Base-by-base conservation (phyloP, 1,140 invertebrate genomes). In the Dryas iulia region DNA sequence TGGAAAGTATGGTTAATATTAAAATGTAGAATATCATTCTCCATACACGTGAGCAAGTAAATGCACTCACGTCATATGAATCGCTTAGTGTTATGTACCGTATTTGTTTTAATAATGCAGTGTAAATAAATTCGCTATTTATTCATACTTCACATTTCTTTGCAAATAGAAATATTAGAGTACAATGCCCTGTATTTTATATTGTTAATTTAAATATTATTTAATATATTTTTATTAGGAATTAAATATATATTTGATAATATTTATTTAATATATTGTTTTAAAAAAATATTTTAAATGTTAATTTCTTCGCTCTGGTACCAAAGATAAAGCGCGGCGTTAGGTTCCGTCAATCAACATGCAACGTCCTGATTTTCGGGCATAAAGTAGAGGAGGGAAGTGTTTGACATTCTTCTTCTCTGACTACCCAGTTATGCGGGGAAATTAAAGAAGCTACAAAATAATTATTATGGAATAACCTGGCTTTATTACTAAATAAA, bases 51-150 rank as follows among this genome's bases (percentile, higher is more conserved):
- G 59, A 68, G 26, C 12, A 47, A 52, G 66, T 31, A 52, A 66
- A 57, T 25, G 52, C 47, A 26, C 58, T 11, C 23, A 30, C 66
- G 66, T 62, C 66, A 68, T 53, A 56, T 47, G 59, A 68, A 68
- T 68, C 56, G 23, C 14, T 68, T 68, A 61, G 14, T 24, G 14
- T 25, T 35, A 56, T 60, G 47, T 60, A 62, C 66, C 66, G 66
- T 68, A 68, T 68, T 68, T 68, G 66, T 68, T 62, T 68, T 61
- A 56, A 68, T 60, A 68, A 68, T 57, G 6, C 59, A 56, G 59
- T 23, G 57, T 58, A 59, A 61, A 61, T 57, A 61, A 62, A n/a
- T 28, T 11, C n/a, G 12, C 28, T 61, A 68, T 52, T 61, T 68
- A 68, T 68, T 61, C 66, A 68, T 26, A 35, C 66, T 61, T 30